A percentile compares a stretch with the other conserved stretches of the same genome.
These are phyloP conservation scores for Hormiphora californensis DNA, from an alignment of 37 sponge, comb jelly and placozoan genomes.

Conservation along the genomic window DNA sequence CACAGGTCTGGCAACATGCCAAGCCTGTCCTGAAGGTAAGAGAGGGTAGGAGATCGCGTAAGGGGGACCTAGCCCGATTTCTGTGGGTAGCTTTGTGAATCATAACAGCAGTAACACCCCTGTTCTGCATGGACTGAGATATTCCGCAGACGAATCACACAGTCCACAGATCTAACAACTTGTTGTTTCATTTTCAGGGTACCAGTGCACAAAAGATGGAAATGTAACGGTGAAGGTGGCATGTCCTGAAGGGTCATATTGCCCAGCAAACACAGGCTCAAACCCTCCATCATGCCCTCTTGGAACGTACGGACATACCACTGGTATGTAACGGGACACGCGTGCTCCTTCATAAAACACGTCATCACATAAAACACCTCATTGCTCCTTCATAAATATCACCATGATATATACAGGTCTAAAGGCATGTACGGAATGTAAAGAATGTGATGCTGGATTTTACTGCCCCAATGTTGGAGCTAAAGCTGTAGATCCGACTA, in stretches of 20 bases:
- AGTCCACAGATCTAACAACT: too few species aligned
- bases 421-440: too few species aligned
- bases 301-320: constrained; percentile 24
- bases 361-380: too few species aligned
- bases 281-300: constrained; percentile 4
- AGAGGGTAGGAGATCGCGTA: constrained; percentile 53
- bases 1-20: neutral
- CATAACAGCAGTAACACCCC: neutral
- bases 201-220: neutral
- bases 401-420: too few species aligned
- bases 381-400: too few species aligned
- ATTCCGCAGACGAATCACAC: too few species aligned
- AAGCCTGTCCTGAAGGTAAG: constrained; percentile 36
- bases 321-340: too few species aligned
- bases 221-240: neutral
- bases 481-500: neutral
- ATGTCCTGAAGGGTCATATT: constrained; percentile 56
- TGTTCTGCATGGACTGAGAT: too few species aligned
- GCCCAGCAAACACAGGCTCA: constrained; percentile 47
- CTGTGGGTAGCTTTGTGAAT: neutral
- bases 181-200: neutral
- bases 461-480: constrained; percentile 24
- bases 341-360: too few species aligned
- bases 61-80: neutral
- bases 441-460: constrained; percentile 30